A percentile compares a stretch with the other conserved stretches of the same genome.
These are phyloP conservation scores for Ammospiza nelsoni DNA, from an alignment of 2,113 vertebrate species.

Conservation along the genomic window DNA sequence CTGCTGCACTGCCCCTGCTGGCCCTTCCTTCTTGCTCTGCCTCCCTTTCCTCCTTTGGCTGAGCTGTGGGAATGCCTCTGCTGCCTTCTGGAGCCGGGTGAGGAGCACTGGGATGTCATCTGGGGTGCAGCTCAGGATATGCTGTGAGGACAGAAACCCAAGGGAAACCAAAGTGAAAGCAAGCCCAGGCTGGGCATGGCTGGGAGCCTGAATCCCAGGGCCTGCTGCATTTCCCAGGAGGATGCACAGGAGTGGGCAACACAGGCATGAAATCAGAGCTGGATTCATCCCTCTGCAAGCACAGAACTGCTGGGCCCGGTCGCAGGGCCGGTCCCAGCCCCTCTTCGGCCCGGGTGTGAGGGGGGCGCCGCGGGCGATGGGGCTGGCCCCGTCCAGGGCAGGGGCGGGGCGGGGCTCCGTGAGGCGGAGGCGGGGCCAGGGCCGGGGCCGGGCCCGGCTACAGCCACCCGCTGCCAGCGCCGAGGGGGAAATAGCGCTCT, in stretches of 20 bases:
- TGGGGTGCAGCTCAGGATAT: constrained; percentile 86
- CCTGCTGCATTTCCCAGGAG: background rate
- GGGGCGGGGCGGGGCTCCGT: too few species aligned
- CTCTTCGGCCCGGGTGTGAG: too few species aligned
- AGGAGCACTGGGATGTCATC: constrained; percentile 91
- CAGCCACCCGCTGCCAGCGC: too few species aligned
- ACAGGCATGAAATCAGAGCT: background rate
- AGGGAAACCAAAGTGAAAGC: background rate
- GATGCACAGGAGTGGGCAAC: background rate
- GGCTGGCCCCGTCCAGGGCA: too few species aligned
- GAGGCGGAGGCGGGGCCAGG: too few species aligned
- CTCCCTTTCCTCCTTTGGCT: constrained; percentile 92
- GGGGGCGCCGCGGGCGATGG: too few species aligned
- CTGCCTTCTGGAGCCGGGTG: constrained; percentile 87
- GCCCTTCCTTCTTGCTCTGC: constrained; percentile 91
- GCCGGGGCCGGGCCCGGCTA: too few species aligned
- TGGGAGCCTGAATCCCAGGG: background rate
- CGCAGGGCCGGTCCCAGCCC: too few species aligned
- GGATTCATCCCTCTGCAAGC: background rate
- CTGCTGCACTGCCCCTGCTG: constrained; percentile 78
- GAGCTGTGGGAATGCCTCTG: constrained; percentile 89
- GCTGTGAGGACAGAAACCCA: constrained; percentile 61
- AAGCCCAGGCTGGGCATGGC: fast-evolving
- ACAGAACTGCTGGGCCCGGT: background rate
- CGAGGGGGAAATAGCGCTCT: too few species aligned